Evolutionary conservation across 2,888 invertebrate genomes (phyloP).

Genomic region (Cremastobaeus sp.): DNA sequence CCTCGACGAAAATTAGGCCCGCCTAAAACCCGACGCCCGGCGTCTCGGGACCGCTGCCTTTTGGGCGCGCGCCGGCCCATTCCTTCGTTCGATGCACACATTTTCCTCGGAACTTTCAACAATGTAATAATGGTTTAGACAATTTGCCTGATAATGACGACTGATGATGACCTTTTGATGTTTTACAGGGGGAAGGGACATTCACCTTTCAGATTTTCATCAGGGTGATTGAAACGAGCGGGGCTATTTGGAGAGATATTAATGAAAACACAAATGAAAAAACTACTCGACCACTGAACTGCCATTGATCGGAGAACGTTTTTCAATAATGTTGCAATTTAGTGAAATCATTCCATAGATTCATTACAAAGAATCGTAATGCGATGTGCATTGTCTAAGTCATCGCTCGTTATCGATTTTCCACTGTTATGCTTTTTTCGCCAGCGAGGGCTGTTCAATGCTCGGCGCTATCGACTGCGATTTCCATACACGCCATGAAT

Average conservation of each 20-base stretch:
- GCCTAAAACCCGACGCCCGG: background rate
- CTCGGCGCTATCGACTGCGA: too few species aligned
- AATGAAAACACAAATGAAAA: background rate
- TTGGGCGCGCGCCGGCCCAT: background rate
- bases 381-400: background rate
- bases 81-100: background rate
- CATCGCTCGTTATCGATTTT: slow-evolving; percentile 13
- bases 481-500: too few species aligned
- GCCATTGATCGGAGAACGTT: background rate
- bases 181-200: slow-evolving; percentile 41
- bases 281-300: background rate
- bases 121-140: background rate
- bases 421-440: slow-evolving; percentile 16
- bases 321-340: slow-evolving; percentile 20
- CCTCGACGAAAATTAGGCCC: background rate
- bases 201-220: slow-evolving; percentile 43
- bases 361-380: slow-evolving; percentile 13
- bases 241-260: background rate
- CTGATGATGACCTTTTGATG: slow-evolving; percentile 30
- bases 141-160: slow-evolving; percentile 15
- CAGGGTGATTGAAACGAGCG: slow-evolving; percentile 2
- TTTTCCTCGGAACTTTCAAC: too few species aligned
- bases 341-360: slow-evolving; percentile 17
- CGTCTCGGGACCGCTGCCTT: background rate
- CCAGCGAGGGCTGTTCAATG: too few species aligned